phyloP scores from a whole-genome alignment of 2,113 vertebrate species.

The Apus apus region DNA sequence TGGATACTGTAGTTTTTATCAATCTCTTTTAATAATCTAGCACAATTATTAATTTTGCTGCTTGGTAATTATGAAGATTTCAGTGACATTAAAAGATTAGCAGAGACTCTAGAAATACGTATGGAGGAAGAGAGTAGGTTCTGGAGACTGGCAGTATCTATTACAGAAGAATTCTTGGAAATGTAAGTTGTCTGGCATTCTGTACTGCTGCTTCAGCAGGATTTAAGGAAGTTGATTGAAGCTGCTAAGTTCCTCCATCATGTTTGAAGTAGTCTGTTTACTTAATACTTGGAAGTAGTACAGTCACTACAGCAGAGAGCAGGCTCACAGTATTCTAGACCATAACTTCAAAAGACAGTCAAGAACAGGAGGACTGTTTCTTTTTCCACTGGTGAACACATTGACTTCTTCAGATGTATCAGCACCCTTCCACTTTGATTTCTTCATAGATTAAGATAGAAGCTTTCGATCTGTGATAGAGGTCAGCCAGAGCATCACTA shows the following conservation, averaged over 20 bases:
- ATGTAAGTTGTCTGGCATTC: slow-evolving; percentile 10
- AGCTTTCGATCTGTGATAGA: not conserved
- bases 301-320: slow-evolving; percentile 44
- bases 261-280: slow-evolving; percentile 60
- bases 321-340: slow-evolving; percentile 15
- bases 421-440: not conserved
- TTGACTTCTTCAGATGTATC: not conserved
- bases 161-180: slow-evolving; percentile 10
- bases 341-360: not conserved
- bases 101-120: not conserved
- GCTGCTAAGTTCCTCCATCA: slow-evolving; percentile 41
- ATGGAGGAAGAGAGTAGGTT: not conserved
- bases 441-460: not conserved
- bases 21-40: not conserved
- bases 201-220: slow-evolving; percentile 43
- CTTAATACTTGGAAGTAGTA: slow-evolving; percentile 55
- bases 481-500: not conserved
- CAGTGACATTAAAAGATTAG: not conserved
- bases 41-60: not conserved
- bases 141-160: not conserved
- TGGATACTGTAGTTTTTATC: not conserved
- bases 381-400: not conserved
- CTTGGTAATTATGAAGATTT: not conserved
- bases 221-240: slow-evolving; percentile 59
- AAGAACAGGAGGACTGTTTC: not conserved